Base-by-base conservation (phyloP, 2,888 invertebrate species). In the Branchipolynoe longqiensis region DNA sequence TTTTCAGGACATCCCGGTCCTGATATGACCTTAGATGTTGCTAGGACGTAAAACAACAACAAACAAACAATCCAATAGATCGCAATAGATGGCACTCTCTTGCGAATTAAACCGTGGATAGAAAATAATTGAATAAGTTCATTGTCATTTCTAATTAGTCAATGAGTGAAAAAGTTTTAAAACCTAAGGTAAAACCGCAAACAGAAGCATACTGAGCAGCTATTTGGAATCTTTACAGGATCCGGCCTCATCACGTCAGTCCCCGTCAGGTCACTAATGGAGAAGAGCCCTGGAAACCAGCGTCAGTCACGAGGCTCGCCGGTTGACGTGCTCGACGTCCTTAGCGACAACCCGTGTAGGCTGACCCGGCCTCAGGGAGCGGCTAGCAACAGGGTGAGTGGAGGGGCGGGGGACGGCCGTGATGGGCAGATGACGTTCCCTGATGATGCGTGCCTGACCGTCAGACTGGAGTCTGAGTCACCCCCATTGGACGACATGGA, bases 201-300 rank as follows among this genome's bases (percentile, higher is more conserved):
- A n/a, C 48, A 8, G 48, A 12, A 48, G 8, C 48, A 8, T 48
- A 48, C 48, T 48, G 8, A 48, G 48, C 18, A 48, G 48, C 48
- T 48, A 48, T 48, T 18, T 48, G 48, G 8, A 48, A 18, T 48
- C 48, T 48, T 25, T 74, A 41, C 78, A 78, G 78, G 78, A n/a
- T 78, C 78, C 28, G 78, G 78, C 48, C 48, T 78, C 25, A 78
- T 78, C 18, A 78, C 78, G 28, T 78, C 78, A 25, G 78, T 78
- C 3, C 78, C 78, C 3, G 78, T 78, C 12, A 78, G 48, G 48
- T 28, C 78, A 25, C 36, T 14, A 33, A 69, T 69, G 78, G 48
- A 78, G n/a, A 41, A 48, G 12, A 8, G 4, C 38, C 3, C 18
- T 14, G 74, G 28, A 25, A 25, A 28, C 74, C 40, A 25, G 8